A percentile compares a stretch with the other conserved stretches of the same genome.
Conservation (phyloP, 2,797 vertebrate genomes). For the Antrozous pallidus region DNA sequence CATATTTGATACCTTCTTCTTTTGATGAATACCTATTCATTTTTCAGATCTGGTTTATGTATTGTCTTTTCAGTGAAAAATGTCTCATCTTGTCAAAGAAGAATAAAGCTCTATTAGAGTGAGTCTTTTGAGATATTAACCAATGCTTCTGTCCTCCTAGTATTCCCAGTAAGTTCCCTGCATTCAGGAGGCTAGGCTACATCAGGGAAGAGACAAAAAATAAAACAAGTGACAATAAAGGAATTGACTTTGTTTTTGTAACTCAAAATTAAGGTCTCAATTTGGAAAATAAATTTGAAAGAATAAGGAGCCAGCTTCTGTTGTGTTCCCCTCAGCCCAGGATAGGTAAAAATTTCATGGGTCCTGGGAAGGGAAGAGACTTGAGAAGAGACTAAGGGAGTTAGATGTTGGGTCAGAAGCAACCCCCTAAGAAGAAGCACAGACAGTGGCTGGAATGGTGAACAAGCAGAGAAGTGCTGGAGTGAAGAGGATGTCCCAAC, state of each 20-base stretch:
- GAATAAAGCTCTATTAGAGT: background rate
- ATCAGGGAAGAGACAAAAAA: background rate
- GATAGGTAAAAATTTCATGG: background rate
- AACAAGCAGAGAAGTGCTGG: background rate
- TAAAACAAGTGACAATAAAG: background rate
- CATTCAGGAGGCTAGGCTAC: background rate
- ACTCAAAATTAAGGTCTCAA: background rate
- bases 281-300: constrained; percentile 6
- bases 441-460: background rate
- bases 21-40: background rate
- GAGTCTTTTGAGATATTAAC: background rate
- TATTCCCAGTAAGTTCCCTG: background rate
- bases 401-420: accelerated
- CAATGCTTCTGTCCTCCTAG: background rate
- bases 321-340: background rate
- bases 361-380: background rate
- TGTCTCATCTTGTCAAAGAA: background rate
- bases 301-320: background rate
- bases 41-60: background rate
- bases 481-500: accelerated
- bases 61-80: background rate
- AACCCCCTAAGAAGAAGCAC: no score
- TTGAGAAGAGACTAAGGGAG: background rate
- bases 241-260: background rate
- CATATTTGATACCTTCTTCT: background rate